Base-by-base conservation (phyloP, 2,113 vertebrate species). In the Silurus asotus region DNA sequence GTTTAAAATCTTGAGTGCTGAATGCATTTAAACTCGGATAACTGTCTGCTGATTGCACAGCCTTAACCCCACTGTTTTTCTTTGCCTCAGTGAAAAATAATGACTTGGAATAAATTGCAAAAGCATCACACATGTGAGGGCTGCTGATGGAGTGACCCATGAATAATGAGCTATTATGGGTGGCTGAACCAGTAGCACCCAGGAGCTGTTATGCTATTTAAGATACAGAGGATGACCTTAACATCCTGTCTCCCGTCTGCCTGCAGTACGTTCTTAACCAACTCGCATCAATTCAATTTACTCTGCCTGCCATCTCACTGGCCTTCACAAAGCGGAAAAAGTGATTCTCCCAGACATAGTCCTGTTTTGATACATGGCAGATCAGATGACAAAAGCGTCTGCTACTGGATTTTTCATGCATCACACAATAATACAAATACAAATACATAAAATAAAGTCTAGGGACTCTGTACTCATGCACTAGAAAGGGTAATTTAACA, bases 201-300 rank as follows among this genome's bases (percentile, higher is more conserved):
- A 76, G 51, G 61, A 48, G 85, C 92, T 85, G 88, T 81, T 61
- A 87, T 89, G 93, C 92, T 92, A 92, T 86, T 88, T 91, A 82
- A 78, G 89, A 92, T 95, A 93, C 92, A 86, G 89, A 88, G 80
- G 92, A 92, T 93, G 94, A 93, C 93, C 92, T 93, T 94, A 92
- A 90, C 28, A 23, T 91, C 89, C 89, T 83, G 80, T 88, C 91
- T 92, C 86, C 89, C 88, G 89, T 87, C 64, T 90, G 92, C 92
- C 90, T 78, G 74, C 75, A 90, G 92, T 92, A 87, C 83, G 87
- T 84, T 89, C 87, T 92, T 94, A 94, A 95, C 94, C 93, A 94
- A 93, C 93, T 92, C 90, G 89, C 92, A 93, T 94, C 92, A 93
- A 90, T 90, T 93, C 90, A 93, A 94, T 93, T 93, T 93, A 88